These are phyloP conservation scores for Meghimatium bilineatum DNA, from an alignment of 2,888 invertebrate genomes.

Conservation along the genomic window DNA sequence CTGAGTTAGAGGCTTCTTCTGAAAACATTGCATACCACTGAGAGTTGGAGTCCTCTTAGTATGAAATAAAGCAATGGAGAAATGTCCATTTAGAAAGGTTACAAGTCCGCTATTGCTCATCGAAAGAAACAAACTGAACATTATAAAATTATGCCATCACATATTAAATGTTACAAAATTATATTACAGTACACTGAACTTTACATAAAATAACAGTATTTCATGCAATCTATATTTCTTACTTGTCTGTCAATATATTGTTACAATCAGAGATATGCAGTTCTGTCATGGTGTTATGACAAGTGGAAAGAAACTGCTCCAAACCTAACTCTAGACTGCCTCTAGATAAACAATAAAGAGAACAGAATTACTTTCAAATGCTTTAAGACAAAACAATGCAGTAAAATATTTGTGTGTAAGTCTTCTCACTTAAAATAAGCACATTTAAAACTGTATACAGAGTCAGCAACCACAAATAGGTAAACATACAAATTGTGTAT, in stretches of 20 bases:
- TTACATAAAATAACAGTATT: neutral
- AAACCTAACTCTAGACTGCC: slow-evolving; percentile 70
- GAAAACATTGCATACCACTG: too few relatives aligned
- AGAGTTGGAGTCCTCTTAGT: too few relatives aligned
- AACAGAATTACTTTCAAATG: neutral
- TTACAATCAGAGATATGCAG: slow-evolving; percentile 72
- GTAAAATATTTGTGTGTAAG: neutral
- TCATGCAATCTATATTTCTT: slow-evolving; percentile 31
- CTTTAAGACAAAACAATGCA: neutral
- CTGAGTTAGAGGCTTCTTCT: too few relatives aligned
- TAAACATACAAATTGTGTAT: too few relatives aligned
- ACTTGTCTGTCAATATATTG: slow-evolving; percentile 73
- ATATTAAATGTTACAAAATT: too few relatives aligned
- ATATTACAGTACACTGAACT: too few relatives aligned
- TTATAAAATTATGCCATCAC: too few relatives aligned
- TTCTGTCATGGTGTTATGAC: slow-evolving; percentile 64
- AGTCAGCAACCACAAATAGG: too few relatives aligned
- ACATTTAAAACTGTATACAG: neutral
- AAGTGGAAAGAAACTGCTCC: slow-evolving; percentile 67
- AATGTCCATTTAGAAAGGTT: too few relatives aligned
- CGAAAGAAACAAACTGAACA: too few relatives aligned
- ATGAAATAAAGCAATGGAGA: too few relatives aligned
- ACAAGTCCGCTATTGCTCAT: too few relatives aligned
- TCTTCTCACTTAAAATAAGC: neutral
- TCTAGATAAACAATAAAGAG: slow-evolving; percentile 55